These are phyloP conservation scores for Drosophila guanche DNA, from an alignment of 1,140 invertebrate genomes.

Conservation along the genomic window DNA sequence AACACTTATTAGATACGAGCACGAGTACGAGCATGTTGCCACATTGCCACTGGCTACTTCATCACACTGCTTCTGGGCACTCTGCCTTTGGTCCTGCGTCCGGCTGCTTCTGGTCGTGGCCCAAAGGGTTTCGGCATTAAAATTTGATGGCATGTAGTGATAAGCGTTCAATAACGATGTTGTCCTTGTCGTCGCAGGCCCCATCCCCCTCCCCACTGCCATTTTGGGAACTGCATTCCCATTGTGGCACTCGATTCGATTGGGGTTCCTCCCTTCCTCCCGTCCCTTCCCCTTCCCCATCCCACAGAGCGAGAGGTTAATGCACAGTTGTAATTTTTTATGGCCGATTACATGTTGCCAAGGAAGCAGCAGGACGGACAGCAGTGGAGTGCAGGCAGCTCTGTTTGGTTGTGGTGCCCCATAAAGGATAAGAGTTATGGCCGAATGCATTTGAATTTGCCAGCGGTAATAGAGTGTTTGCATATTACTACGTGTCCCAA, in stretches of 20 bases:
- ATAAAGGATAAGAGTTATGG: slow-evolving; percentile 79
- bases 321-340: slow-evolving; percentile 81
- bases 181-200: slow-evolving; percentile 55
- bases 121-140: slow-evolving; percentile 78
- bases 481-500: slow-evolving; percentile 16
- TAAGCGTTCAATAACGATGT: slow-evolving; percentile 73
- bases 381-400: neutral
- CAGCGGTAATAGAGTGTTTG: slow-evolving; percentile 54
- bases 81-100: neutral
- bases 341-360: slow-evolving; percentile 78
- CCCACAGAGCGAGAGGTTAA: slow-evolving; percentile 68
- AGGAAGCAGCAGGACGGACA: slow-evolving; percentile 45
- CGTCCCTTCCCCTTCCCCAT: neutral
- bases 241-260: slow-evolving; percentile 48
- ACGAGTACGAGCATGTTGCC: slow-evolving; percentile 23
- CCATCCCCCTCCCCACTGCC: slow-evolving; percentile 4
- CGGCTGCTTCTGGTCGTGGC: slow-evolving; percentile 3
- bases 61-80: slow-evolving; percentile 2
- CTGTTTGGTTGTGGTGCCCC: slow-evolving; percentile 36
- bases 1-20: slow-evolving; percentile 72
- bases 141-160: slow-evolving; percentile 82
- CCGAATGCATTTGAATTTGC: slow-evolving; percentile 78
- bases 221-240: slow-evolving; percentile 8
- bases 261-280: slow-evolving; percentile 41
- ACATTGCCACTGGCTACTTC: too few relatives aligned